Base-by-base conservation (phyloP, 2,797 vertebrate genomes). In the Pygocentrus nattereri region DNA sequence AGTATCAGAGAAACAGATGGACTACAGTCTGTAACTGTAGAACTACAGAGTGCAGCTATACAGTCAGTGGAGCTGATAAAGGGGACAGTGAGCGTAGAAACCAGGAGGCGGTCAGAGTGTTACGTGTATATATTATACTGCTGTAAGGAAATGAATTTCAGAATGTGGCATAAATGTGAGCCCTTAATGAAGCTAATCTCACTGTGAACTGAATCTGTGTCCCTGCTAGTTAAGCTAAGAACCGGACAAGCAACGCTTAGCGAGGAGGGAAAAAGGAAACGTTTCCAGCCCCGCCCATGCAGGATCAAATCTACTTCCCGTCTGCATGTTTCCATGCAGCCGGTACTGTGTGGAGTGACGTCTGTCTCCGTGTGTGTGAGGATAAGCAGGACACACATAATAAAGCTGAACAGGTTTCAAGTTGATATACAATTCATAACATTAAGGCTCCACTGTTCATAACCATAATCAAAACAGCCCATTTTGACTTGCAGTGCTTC, bases 301-400 rank as follows among this genome's bases (percentile, higher is more conserved):
- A 6, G 90, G 92, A 93, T 93, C 93, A 90, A 90, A 94, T 93
- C 90, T 85, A 82, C 85, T 93, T 94, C 93, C 93, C 93, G 93
- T 90, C 92, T 92, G 90, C 4, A 5, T 84, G 85, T 90, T 49
- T 50, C 44, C 68, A 83, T 89, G 87, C 91, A 83, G 84, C 87
- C 78, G 88, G 88, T 69, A 11, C 65, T 47, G 30, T 21, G 31
- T 38, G 31, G 6, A 65, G 89, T 85, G 68, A 47, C n/a, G 25
- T 27, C 8, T 30, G 27, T n/a, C 3, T 27, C 1, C 11, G 56
- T 30, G 25, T 47, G 74, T 74, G 82, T 38, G 56, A 50, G 47
- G 27, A 65, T 84, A 31, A 76, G 21, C 8, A 30, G 50, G 13
- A 44, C 12, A 27, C 23, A 4, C 67, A 41, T 41, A 1, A 65